Conservation (phyloP, 2,888 invertebrate genomes). For the Nymphalis c-album region DNA sequence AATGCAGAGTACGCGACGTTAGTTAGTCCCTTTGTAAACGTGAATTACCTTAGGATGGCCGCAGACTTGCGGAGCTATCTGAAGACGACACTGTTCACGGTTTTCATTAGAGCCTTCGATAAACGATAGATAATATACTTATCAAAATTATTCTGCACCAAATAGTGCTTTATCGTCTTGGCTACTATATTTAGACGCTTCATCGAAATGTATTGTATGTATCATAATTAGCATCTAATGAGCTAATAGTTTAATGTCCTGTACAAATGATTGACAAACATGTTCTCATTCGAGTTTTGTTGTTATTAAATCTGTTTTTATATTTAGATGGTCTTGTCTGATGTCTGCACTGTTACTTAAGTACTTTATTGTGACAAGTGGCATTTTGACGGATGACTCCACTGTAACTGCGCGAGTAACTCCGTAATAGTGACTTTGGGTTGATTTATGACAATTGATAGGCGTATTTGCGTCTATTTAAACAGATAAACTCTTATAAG, state of each 20-base stretch:
- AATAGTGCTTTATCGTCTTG: background rate
- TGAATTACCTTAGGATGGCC: constrained; percentile 20
- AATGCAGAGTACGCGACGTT: constrained; percentile 48
- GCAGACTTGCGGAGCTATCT: constrained; percentile 2
- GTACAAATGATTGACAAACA: too few relatives aligned
- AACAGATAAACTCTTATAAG: constrained; percentile 29
- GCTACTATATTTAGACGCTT: background rate
- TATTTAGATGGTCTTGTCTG: constrained; percentile 8
- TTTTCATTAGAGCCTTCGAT: background rate
- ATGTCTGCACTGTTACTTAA: constrained; percentile 22
- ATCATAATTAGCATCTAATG: background rate
- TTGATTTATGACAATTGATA: constrained; percentile 35
- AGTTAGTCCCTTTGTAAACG: constrained; percentile 43
- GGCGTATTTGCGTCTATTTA: constrained; percentile 32
- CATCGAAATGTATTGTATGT: background rate
- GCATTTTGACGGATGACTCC: constrained; percentile 37
- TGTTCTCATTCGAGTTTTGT: too few relatives aligned
- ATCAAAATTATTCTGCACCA: background rate
- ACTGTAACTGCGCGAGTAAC: constrained; percentile 27
- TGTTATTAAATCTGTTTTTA: too few relatives aligned
- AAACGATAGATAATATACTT: background rate
- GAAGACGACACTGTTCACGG: too few relatives aligned
- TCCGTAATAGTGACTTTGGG: constrained; percentile 28
- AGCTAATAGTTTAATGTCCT: background rate
- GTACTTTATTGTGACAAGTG: constrained; percentile 35